phyloP scores from a whole-genome alignment of 2,797 vertebrate species.

The Scleropages formosus region DNA sequence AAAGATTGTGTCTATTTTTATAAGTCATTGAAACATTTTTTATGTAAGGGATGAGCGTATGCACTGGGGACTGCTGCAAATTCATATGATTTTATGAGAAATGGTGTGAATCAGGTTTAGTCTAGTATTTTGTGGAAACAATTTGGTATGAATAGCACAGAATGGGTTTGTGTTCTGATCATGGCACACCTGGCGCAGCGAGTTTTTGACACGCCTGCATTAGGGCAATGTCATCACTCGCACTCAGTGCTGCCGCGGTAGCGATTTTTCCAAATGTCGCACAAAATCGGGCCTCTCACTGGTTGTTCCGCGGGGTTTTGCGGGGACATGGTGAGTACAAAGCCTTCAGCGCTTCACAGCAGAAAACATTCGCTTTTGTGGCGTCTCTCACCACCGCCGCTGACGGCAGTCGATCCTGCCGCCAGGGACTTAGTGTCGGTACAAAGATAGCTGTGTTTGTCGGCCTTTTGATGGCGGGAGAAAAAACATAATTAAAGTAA shows the following conservation, averaged over 20 bases:
- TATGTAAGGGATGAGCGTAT: too few relatives aligned
- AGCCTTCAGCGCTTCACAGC: not conserved
- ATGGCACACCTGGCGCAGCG: not conserved
- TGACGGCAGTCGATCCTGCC: not conserved
- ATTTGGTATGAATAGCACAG: too few relatives aligned
- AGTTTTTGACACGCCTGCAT: not conserved
- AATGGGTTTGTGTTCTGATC: too few relatives aligned
- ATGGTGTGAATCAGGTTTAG: too few relatives aligned
- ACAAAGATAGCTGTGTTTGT: slow-evolving; percentile 32
- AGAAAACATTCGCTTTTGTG: not conserved
- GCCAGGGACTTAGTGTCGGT: not conserved
- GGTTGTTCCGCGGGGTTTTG: too few relatives aligned
- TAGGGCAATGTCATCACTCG: not conserved
- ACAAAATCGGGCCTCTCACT: not conserved
- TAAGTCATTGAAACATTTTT: too few relatives aligned
- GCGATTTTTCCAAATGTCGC: not conserved
- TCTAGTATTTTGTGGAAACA: too few relatives aligned
- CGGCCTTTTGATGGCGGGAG: slow-evolving; percentile 10
- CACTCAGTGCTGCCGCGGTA: not conserved
- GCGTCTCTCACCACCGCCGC: slow-evolving; percentile 16
- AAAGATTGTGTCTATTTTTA: too few relatives aligned
- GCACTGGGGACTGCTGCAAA: too few relatives aligned
- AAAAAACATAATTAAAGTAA: slow-evolving; percentile 28
- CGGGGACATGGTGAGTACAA: not conserved
- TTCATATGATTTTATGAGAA: too few relatives aligned